Conservation (phyloP, 1,140 invertebrate genomes). For the Cydia amplana region DNA sequence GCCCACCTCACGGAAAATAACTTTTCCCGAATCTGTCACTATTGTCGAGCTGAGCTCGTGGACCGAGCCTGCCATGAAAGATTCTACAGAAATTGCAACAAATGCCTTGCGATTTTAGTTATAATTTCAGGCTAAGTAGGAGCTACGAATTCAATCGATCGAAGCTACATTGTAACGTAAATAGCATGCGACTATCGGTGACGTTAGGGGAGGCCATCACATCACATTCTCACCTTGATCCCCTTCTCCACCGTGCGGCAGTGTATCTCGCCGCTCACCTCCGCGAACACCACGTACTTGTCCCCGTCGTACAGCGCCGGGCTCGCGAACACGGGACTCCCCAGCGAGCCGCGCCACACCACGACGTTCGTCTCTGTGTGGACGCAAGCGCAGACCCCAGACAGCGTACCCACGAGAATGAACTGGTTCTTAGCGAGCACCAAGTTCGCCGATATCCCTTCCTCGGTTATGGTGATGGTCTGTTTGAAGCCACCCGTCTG, state of each 20-base stretch:
- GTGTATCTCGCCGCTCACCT: slow-evolving; percentile 81
- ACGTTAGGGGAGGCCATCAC: not conserved
- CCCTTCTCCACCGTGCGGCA: slow-evolving; percentile 74
- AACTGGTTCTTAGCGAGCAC: slow-evolving; percentile 71
- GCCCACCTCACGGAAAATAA: no score
- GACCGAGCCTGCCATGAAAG: no score
- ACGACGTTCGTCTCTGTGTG: slow-evolving; percentile 74
- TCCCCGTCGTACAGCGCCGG: slow-evolving; percentile 76
- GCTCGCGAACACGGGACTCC: slow-evolving; percentile 83
- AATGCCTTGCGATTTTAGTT: no score
- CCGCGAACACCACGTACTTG: slow-evolving; percentile 78
- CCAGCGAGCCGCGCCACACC: slow-evolving; percentile 77
- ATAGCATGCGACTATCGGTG: not conserved
- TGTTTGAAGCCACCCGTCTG: slow-evolving; percentile 63
- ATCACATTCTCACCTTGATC: slow-evolving; percentile 58
- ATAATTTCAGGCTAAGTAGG: no score
- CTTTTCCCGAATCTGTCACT: no score
- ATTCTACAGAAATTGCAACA: no score
- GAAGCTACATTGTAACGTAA: not conserved
- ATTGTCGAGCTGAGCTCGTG: no score
- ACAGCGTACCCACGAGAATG: slow-evolving; percentile 80
- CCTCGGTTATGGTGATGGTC: slow-evolving; percentile 62
- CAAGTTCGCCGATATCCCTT: slow-evolving; percentile 83
- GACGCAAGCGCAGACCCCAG: slow-evolving; percentile 79
- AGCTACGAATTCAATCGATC: no score